Base-by-base conservation (phyloP, 2,888 invertebrate species). In the Buathra laborator region DNA sequence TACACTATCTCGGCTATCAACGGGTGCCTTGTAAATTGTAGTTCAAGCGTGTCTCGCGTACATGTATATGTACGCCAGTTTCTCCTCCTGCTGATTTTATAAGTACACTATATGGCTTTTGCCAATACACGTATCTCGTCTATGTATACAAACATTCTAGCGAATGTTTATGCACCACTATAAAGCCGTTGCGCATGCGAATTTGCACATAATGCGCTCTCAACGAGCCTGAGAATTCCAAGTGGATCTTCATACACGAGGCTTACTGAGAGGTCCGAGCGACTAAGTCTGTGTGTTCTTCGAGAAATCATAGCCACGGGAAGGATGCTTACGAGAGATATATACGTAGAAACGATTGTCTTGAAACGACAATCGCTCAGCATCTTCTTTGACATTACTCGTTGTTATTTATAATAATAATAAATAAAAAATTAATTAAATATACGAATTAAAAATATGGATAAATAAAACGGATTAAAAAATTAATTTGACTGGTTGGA, bases 191-290 rank as follows among this genome's bases (percentile, higher is more conserved):
- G 71, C 74, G 78, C 68, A 81, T 86, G 77, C 62, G 83, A 89
- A 91, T 91, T 90, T 90, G 84, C 89, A 88, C 89, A 89, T 89
- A 90, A 91, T 91, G 85, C 81, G 84, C 80, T 37, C 32, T 24
- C 79, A 87, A 81, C 86, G 83, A 81, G 85, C 86, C 81, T 81
- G 87, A 64, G 86, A 87, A 89, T 88, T 86, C 83, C 85, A 84
- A 83, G 81, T 76, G 74, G 72, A 82, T 79, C 29, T 83, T 83
- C 32, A 79, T 72, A 84, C 62, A 81, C 59, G 48, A 78, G 64
- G 5, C 78, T 78, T 66, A 32, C 74, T 37, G 67, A 24, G 10
- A 43, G 16, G 48, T 37, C 10, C 56, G 6, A 9, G 29, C 59
- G 10, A 51, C 2, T 9, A 48, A 14, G 3, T 7, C 46, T 51